Evolutionary conservation across 1,140 invertebrate species (phyloP), one percentile per base, ranked within the genome.

Genomic region (Solenopsis fugax): DNA sequence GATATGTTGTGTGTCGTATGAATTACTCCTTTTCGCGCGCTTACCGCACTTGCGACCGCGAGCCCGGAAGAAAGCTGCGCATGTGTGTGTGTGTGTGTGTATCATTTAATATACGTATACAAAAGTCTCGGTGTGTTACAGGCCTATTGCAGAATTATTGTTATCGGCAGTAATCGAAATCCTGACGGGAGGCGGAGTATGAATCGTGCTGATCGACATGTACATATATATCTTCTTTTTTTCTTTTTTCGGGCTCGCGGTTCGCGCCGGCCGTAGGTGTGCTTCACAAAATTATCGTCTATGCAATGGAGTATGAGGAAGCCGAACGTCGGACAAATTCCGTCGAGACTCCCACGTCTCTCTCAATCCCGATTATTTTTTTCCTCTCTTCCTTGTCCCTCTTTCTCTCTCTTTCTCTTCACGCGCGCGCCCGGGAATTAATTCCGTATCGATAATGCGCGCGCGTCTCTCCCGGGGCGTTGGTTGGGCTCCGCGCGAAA

Each of bases 201-300:
- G 65, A 67, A 18, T 0, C 37, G 18, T n/a, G 41, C 41, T n/a
- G 37, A 67, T 67, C 37, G 37, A n/a, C 18, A 18, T 18, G n/a
- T 34, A 16, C 6, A 62, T n/a, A n/a, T 41, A 0, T 41, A 9
- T 29, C 29, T 29, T 29, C 2, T 29, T 2, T 29, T 29, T 29
- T 29, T 29, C 2, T 2, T 24, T 54, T 86, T 75, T 86, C 93
- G 91, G 92, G 94, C 93, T 95, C 92, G 93, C 92, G 93, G 92
- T 12, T 91, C 88, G 87, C 91, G 87, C 90, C 89, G 76, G 60
- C 92, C 92, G 71, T 92, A 93, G 91, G 91, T 92, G 92, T 92
- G 91, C 89, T 93, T 93, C 88, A 90, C 48, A 92, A 94, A 93
- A 94, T 93, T 93, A 93, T 93, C 91, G 90, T 94, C 92, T 92